Evolutionary conservation across 2,888 invertebrate genomes (phyloP), one percentile per base, ranked within the genome.

Genomic region (Drosophila neoperkinsi): DNA sequence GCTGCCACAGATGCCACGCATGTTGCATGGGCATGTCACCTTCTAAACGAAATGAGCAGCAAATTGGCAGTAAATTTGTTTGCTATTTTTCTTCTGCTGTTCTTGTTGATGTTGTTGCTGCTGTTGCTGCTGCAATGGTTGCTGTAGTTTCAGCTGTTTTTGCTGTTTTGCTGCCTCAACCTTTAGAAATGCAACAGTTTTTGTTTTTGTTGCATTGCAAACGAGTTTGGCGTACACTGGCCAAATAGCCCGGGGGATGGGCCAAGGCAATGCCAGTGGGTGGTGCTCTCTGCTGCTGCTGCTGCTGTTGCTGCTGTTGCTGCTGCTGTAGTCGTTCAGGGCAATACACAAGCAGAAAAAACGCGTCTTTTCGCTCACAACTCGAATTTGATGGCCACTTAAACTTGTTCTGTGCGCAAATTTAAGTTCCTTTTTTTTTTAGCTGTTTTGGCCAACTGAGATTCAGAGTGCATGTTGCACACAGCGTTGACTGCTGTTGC

Each of bases 11-110:
- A 61, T 81, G 78, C 72, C 81, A 84, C 84, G 90, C 84, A 82
- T 85, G 90, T 82, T 73, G 69, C 90, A 72, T 83, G 86, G 90
- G 74, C 85, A 59, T 86, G 85, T 86, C 85, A 86, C 85, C 85
- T 90, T 86, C 90, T 90, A 86, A 89, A 81, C 89, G 90, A 90
- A 86, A 86, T 86, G 85, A 90, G 90, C 85, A 86, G 85, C 90
- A 86, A 86, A 86, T 86, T 90, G 85, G 85, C 85, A 86, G 85
- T 86, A 86, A 90, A 86, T 86, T 86, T 86, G 85, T 90, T 86
- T 86, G 85, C 90, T 78, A 90, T 86, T 90, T 86, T 86, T 86
- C 85, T 89, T 85, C 53, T 65, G 66, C 66, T 67, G 60, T 71
- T 65, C 25, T 70, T 66, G 68, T 70, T 74, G 60, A 30, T 74